Base-by-base conservation (phyloP, 2,888 invertebrate genomes). In the Sminthurinus aureus region DNA sequence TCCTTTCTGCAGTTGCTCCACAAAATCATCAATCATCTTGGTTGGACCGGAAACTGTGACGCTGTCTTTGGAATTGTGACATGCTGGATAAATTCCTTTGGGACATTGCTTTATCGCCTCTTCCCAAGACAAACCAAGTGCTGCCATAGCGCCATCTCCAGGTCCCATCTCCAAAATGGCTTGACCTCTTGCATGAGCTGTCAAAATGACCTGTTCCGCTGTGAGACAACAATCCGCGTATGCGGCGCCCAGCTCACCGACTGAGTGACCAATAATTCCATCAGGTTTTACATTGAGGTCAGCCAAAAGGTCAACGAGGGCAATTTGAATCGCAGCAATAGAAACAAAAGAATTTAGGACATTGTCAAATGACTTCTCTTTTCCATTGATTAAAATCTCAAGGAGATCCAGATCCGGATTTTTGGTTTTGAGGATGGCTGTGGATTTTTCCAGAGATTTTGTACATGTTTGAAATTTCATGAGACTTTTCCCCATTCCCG, bases 141-240 rank as follows among this genome's bases (percentile, higher is more conserved):
- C 97, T 69, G 98, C 98, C 98, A 98, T 98, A 81, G 93, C 94
- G 66, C 96, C 96, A 50, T 92, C 91, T 15, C 93, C 90, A 88
- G 96, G 90, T 87, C 93, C 92, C 12, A 95, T 94, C 89, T 96
- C 96, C 88, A 94, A 90, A 88, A 97, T 51, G 76, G 89, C 88
- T 66, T 88, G 88, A 22, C 91, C 91, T 86, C 93, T 20, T 1
- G 82, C 77, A 91, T 96, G 98, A 64, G 98, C 98, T 79, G 97
- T 95, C 88, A 98, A 91, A 83, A 98, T 94, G 0, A 98, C 95
- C 91, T 99, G 98, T 90, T 97, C 97, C 0, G 95, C 94, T 8
- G 96, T 97, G 89, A 99, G 94, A 74, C 96, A 95, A 15, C 96
- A 97, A 92, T 98, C 98, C 22, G 98, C 98, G 91, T 98, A 99